Evolutionary conservation across 37 sponge, comb jelly and placozoan species (phyloP).

Genomic region (Ianthella basta): DNA sequence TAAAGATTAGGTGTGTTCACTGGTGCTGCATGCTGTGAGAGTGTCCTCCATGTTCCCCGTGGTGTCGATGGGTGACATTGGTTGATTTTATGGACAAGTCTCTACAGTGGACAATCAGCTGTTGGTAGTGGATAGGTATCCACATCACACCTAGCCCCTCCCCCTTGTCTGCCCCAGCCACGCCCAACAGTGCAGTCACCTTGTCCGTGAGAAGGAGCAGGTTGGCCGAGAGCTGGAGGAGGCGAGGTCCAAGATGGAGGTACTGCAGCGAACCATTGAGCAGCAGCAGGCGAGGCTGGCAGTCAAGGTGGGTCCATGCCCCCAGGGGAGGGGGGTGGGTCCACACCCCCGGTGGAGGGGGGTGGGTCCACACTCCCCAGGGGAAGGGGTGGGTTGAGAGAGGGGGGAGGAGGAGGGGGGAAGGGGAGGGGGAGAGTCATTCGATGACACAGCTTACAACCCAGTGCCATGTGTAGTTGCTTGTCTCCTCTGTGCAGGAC

Average conservation of each 20-base stretch:
- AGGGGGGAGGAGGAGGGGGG: background rate
- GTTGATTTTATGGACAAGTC: too few species aligned
- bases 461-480: background rate
- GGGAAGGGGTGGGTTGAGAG: background rate
- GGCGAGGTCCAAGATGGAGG: background rate
- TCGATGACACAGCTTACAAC: background rate
- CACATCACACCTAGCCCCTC: too few species aligned
- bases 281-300: conserved; percentile 10
- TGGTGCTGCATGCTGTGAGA: background rate
- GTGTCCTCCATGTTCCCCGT: background rate
- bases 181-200: background rate
- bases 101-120: too few species aligned
- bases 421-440: background rate
- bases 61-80: too few species aligned
- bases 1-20: background rate
- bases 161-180: background rate
- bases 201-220: background rate
- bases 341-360: background rate
- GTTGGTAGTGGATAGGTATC: too few species aligned
- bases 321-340: background rate
- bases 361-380: background rate
- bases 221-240: background rate
- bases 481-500: background rate
- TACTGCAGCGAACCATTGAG: background rate
- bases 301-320: background rate